Percentiles rank a stretch among this genome's conserved stretches.
These are phyloP conservation scores for Brachionus angularis DNA, from an alignment of 1,140 invertebrate species.

Conservation along the genomic window DNA sequence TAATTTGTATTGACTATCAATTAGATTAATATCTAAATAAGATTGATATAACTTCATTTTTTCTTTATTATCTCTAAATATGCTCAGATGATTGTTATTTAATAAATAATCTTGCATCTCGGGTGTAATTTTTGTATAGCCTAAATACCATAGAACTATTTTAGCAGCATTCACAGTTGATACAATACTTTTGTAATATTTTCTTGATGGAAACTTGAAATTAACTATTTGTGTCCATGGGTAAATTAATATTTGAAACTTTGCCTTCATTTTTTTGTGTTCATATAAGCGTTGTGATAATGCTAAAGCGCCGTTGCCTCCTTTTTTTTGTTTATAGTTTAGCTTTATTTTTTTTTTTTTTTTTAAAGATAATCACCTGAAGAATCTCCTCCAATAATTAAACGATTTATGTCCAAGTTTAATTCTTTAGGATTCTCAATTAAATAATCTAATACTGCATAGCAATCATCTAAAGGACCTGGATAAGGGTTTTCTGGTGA, in stretches of 20 bases:
- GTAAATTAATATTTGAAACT: conserved; percentile 52
- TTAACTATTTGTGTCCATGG: conserved; percentile 52
- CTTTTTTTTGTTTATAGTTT: not conserved
- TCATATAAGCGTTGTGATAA: conserved; percentile 13
- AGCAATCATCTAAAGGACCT: conserved; percentile 49
- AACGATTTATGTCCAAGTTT: conserved; percentile 44
- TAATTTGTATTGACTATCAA: conserved; percentile 18
- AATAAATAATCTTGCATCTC: conserved; percentile 35
- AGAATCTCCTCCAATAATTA: conserved; percentile 45
- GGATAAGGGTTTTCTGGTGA: conserved; percentile 52
- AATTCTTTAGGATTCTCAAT: conserved; percentile 47
- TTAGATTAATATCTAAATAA: conserved; percentile 3
- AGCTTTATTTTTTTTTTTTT: not conserved
- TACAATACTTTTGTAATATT: not conserved
- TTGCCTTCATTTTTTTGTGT: conserved; percentile 45
- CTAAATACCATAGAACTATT: conserved; percentile 37
- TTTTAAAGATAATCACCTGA: conserved; percentile 47
- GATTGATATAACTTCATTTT: not conserved
- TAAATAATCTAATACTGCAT: conserved; percentile 49
- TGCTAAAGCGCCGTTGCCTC: conserved; percentile 21
- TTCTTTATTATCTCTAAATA: not conserved
- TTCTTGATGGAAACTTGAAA: conserved; percentile 52
- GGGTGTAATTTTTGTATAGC: not conserved
- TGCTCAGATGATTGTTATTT: not conserved
- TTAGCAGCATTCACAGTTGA: conserved; percentile 18